Base-by-base conservation (phyloP, 2,888 invertebrate genomes). In the Troides aeacus region DNA sequence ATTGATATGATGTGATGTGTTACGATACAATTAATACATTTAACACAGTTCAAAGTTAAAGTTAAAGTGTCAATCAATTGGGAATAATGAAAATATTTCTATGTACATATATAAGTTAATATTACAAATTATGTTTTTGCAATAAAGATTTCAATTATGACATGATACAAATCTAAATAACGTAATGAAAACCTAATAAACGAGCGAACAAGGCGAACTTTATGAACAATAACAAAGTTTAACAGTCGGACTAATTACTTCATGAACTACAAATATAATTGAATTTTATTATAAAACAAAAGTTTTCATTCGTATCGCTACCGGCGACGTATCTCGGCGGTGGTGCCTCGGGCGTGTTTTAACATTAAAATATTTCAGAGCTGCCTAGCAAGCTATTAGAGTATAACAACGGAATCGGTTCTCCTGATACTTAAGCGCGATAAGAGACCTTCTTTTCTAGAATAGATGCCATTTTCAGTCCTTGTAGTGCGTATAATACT, bases 211-310 rank as follows among this genome's bases (percentile, higher is more conserved):
- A 21, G 17, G 39, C 23, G 58, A 68, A 71, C 62, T 66, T 70
- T 68, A 71, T 72, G 71, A 74, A 72, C 71, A 73, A 70, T 67
- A 65, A 50, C 59, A 69, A 65, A 70, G 72, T 72, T 65, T 66
- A 67, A 65, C 66, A 66, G 69, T 73, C 62, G 62, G 58, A 68
- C 39, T 71, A 71, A 73, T 72, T 72, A 71, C 71, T 70, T 71
- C 68, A 63, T 60, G 67, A 76, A 76, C 73, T 74, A 71, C 74
- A 36, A 70, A 70, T 75, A 73, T 79, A 80, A 80, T 79, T 79
- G 78, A 80, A 81, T 78, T 81, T 78, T 79, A 78, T 79, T 78
- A 75, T 79, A 73, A 77, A 79, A 79, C 77, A 73, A 78, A 80
- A 79, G 78, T 78, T 79, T 74, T 68, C 74, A 69, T 66, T 66